Base-by-base conservation (phyloP, 2,888 invertebrate species). In the Cephalotes varians region DNA sequence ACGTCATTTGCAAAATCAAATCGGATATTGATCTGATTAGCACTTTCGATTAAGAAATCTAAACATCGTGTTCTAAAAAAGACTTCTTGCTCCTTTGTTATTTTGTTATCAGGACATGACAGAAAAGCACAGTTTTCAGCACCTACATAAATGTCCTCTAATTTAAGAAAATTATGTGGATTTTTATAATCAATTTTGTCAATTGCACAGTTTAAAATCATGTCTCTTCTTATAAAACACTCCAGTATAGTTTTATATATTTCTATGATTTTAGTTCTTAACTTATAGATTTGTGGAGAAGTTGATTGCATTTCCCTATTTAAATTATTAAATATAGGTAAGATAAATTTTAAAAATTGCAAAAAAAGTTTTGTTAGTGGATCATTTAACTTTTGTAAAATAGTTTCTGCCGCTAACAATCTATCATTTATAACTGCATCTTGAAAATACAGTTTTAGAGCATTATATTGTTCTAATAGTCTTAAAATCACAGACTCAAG, bases 241-340 rank as follows among this genome's bases (percentile, higher is more conserved):
- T 60, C 34, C n/a, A 37, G 10, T 34, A 37, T 31, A 34, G 34
- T 25, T 60, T 60, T 60, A 34, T 60, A 60, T 60, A 60, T 15
- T 0, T 0, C 15, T 28, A 15, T 28, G 37, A 60, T n/a, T 34
- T 60, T 34, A 0, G 10, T n/a, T 60, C 60, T 34, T 10, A 60
- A 60, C n/a, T 34, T 1, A 34, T 37, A 60, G 6, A 60, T 60
- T 60, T 60, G 56, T 56, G 56, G 25, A n/a, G 10, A 60, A 60
- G 60, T 60, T 37, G 60, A 60, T 60, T 60, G 60, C 60, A 60
- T 60, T 60, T 60, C 34, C 34, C 34, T 60, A 60, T 60, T 60
- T 37, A 60, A 60, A 21, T 60, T 34, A 21, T 34, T 60, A 60
- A 60, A 60, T 34, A 34, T 34, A n/a, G 34, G 9, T 31, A 58